Evolutionary conservation across 2,888 invertebrate genomes (phyloP).

Genomic region (Encarsia formosa): DNA sequence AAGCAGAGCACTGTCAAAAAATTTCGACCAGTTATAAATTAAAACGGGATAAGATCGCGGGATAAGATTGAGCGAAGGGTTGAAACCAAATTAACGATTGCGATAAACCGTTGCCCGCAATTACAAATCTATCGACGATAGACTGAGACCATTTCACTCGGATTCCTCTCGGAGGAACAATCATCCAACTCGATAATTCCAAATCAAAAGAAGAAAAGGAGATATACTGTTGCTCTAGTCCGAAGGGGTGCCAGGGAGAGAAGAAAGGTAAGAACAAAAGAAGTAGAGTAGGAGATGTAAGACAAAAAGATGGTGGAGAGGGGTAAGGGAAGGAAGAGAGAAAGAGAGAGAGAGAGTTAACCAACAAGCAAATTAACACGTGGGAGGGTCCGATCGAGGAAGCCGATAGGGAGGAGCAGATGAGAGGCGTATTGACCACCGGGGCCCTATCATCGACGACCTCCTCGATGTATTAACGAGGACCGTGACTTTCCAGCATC

Average conservation of each 20-base stretch:
- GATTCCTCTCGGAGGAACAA: too few relatives aligned
- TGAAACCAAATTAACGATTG: too few relatives aligned
- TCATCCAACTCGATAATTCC: too few relatives aligned
- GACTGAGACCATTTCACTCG: too few relatives aligned
- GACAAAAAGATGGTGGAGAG: slow-evolving; percentile 17
- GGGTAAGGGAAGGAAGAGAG: slow-evolving; percentile 19
- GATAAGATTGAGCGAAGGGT: too few relatives aligned
- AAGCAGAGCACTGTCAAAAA: too few relatives aligned
- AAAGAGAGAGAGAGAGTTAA: slow-evolving; percentile 35
- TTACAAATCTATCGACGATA: too few relatives aligned
- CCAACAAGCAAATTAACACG: slow-evolving; percentile 52
- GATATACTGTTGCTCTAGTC: too few relatives aligned
- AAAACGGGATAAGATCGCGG: too few relatives aligned
- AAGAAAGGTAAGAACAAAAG: slow-evolving; percentile 10
- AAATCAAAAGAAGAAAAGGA: too few relatives aligned
- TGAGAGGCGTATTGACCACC: slow-evolving; percentile 31
- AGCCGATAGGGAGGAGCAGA: slow-evolving; percentile 26
- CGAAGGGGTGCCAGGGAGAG: not conserved
- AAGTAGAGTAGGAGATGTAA: slow-evolving; percentile 11
- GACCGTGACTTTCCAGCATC: slow-evolving; percentile 23
- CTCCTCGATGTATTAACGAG: slow-evolving; percentile 9
- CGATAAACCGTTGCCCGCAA: too few relatives aligned
- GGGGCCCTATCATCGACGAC: not conserved
- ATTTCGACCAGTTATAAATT: too few relatives aligned
- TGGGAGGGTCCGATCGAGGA: slow-evolving; percentile 50